Conservation (phyloP, 2,113 vertebrate genomes). For the Leptocoma aspasia region DNA sequence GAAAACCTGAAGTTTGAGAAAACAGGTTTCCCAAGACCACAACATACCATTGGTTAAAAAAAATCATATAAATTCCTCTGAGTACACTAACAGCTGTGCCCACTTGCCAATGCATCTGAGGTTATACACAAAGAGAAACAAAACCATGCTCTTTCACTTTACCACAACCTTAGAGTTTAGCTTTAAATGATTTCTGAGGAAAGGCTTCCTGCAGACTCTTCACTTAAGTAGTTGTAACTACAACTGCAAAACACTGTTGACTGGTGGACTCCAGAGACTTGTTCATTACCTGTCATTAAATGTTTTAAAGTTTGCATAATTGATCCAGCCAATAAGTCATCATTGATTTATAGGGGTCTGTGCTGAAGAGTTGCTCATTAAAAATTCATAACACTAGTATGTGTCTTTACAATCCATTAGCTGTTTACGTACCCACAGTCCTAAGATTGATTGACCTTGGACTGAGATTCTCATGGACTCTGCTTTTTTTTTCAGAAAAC, state of each 20-base stretch:
- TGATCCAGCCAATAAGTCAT: constrained; percentile 98
- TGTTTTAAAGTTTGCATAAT: constrained; percentile 99
- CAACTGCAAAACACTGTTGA: constrained; percentile 70
- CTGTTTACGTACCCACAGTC: constrained; percentile 85
- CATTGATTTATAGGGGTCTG: constrained; percentile 98
- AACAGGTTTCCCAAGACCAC: background rate
- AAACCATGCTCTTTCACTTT: constrained; percentile 11
- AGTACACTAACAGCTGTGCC: background rate
- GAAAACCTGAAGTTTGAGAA: background rate
- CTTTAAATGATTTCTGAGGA: constrained; percentile 63
- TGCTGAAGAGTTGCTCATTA: constrained; percentile 87
- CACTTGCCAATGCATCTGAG: constrained; percentile 1
- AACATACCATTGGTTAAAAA: background rate
- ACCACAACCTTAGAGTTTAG: constrained; percentile 26
- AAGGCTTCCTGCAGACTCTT: constrained; percentile 60
- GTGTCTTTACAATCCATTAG: constrained; percentile 99
- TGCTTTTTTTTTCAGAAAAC: constrained; percentile 55
- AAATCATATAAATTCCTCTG: background rate
- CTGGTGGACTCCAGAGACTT: constrained; percentile 78
- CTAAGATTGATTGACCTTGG: constrained; percentile 98
- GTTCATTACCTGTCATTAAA: constrained; percentile 99
- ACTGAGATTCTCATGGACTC: constrained; percentile 86
- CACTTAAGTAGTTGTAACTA: constrained; percentile 70
- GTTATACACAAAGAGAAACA: background rate
- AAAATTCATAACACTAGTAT: constrained; percentile 95